phyloP scores from a whole-genome alignment of 2,113 vertebrate species.

The Forbesichthys papilliferus region DNA sequence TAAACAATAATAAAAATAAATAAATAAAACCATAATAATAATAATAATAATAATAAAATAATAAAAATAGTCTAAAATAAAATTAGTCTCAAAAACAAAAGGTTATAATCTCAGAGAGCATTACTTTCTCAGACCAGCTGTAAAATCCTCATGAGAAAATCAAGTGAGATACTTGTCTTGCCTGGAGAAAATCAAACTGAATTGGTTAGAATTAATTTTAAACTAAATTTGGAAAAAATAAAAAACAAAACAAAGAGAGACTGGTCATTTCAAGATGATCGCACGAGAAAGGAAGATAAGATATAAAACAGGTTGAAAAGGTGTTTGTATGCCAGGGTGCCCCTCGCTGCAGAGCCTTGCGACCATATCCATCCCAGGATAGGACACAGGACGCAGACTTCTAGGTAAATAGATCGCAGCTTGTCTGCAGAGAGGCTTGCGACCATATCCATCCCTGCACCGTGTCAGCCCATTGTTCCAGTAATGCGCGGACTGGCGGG shows the following conservation, averaged over 20 bases:
- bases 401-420: background rate
- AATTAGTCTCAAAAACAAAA: background rate
- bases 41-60: too few relatives aligned
- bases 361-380: background rate
- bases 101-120: background rate
- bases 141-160: background rate
- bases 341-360: background rate
- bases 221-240: background rate
- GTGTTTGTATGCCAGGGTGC: too few relatives aligned
- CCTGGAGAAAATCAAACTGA: too few relatives aligned
- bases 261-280: background rate
- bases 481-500: slow-evolving; percentile 72
- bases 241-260: background rate
- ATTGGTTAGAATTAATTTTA: background rate
- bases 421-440: background rate
- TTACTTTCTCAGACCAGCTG: background rate
- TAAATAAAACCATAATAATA: too few relatives aligned
- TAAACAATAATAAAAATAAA: too few relatives aligned
- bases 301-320: too few relatives aligned
- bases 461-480: slow-evolving; percentile 52
- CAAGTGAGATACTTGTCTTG: background rate
- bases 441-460: background rate
- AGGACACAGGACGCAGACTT: too few relatives aligned
- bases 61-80: background rate
- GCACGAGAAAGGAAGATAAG: background rate